Percentiles rank a stretch among this genome's conserved stretches.
Conservation (phyloP, 2,888 invertebrate species). For the Chorisops tibialis region DNA sequence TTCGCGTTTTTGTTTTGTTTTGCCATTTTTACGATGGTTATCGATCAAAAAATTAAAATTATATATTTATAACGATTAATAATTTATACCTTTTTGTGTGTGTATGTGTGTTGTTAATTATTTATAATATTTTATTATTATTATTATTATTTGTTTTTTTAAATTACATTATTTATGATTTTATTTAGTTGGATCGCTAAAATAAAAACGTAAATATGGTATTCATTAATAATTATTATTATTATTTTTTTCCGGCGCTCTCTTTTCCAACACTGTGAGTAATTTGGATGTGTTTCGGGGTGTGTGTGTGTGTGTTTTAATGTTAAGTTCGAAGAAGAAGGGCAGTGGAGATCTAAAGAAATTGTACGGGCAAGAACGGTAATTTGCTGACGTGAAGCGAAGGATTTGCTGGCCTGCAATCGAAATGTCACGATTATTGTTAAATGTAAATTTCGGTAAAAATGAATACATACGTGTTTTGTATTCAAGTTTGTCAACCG, state of each 20-base stretch:
- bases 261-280: neutral
- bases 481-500: slow-evolving; percentile 16
- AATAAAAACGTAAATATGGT: no score
- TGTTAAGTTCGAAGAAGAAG: neutral
- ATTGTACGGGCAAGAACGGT: slow-evolving; percentile 49
- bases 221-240: no score
- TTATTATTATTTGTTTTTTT: no score
- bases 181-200: no score
- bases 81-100: no score
- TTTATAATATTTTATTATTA: no score
- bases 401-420: slow-evolving; percentile 45
- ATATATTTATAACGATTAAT: no score
- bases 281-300: neutral
- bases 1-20: no score
- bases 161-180: no score
- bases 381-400: slow-evolving; percentile 49
- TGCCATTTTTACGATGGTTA: no score
- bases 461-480: neutral
- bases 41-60: no score
- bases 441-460: neutral
- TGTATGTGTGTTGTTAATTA: no score
- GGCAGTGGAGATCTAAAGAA: slow-evolving; percentile 39
- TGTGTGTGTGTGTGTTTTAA: neutral
- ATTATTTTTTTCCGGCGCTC: neutral
- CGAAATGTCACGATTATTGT: neutral